Evolutionary conservation across 1,140 invertebrate genomes (phyloP).

Genomic region (Andricus grossulariae): DNA sequence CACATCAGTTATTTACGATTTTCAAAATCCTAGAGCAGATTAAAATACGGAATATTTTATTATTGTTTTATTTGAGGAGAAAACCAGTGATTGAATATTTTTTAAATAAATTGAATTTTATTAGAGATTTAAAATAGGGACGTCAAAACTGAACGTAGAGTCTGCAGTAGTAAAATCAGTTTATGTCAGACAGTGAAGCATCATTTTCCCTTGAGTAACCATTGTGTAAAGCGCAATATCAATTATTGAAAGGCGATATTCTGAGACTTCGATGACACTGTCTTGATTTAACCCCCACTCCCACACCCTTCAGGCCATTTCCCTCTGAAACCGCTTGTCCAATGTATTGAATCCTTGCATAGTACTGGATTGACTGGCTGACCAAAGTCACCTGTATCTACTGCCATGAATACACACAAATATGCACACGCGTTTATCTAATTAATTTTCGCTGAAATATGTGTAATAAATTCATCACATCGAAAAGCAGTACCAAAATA

Average conservation of each 20-base stretch:
- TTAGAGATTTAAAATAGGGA: too few species aligned
- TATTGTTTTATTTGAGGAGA: too few species aligned
- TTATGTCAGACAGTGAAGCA: too few species aligned
- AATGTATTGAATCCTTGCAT: constrained; percentile 23
- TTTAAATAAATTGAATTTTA: too few species aligned
- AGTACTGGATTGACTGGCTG: constrained; percentile 15
- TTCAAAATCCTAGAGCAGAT: too few species aligned
- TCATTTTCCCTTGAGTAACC: background rate
- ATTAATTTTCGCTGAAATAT: background rate
- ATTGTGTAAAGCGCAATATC: background rate
- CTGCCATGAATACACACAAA: constrained; percentile 12
- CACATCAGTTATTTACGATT: too few species aligned
- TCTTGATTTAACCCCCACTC: background rate
- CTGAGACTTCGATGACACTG: background rate
- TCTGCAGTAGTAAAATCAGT: too few species aligned
- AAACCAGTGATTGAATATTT: too few species aligned
- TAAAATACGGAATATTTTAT: too few species aligned
- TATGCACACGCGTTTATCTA: background rate
- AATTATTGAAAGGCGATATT: constrained; percentile 18
- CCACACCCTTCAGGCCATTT: background rate
- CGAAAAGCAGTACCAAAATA: too few species aligned
- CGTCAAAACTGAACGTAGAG: too few species aligned
- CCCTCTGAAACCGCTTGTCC: background rate
- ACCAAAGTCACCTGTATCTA: constrained; percentile 20
- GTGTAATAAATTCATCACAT: background rate